These are phyloP conservation scores for Diploscapter pachys DNA, from an alignment of 1,140 invertebrate species.

Conservation along the genomic window DNA sequence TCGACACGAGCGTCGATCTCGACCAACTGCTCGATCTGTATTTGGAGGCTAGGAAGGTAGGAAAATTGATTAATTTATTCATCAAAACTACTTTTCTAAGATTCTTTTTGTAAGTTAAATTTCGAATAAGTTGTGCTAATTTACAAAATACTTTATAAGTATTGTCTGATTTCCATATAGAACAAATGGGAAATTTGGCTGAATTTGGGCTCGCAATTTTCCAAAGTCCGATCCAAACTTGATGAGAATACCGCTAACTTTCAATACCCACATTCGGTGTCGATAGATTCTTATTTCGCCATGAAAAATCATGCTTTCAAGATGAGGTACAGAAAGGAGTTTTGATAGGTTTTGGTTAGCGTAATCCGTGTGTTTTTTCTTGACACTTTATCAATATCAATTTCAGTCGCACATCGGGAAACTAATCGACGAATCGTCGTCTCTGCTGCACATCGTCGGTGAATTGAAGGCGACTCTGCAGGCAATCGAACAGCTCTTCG, in stretches of 20 bases:
- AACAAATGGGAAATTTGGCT: too few species aligned
- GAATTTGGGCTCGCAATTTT: too few species aligned
- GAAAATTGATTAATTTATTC: background rate
- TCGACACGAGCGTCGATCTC: slow-evolving; percentile 14
- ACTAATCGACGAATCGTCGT: slow-evolving; percentile 20
- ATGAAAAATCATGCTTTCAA: background rate
- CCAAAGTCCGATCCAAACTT: too few species aligned
- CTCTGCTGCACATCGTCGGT: slow-evolving; percentile 24
- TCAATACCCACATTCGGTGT: too few species aligned
- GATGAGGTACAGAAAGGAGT: background rate
- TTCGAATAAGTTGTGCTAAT: too few species aligned
- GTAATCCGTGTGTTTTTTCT: background rate
- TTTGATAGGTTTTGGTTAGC: background rate
- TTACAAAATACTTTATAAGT: background rate
- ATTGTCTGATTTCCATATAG: background rate
- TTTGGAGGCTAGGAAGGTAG: slow-evolving; percentile 10
- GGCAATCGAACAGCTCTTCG: slow-evolving; percentile 16
- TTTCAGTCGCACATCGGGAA: slow-evolving; percentile 12
- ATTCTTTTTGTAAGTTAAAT: background rate
- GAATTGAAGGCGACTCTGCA: slow-evolving; percentile 26
- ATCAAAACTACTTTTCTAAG: background rate
- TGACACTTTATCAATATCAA: background rate
- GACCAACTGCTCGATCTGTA: slow-evolving; percentile 17
- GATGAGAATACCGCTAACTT: too few species aligned
- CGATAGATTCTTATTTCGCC: background rate